Conservation (phyloP, 2,888 invertebrate genomes). For the Charanyca ferruginea region DNA sequence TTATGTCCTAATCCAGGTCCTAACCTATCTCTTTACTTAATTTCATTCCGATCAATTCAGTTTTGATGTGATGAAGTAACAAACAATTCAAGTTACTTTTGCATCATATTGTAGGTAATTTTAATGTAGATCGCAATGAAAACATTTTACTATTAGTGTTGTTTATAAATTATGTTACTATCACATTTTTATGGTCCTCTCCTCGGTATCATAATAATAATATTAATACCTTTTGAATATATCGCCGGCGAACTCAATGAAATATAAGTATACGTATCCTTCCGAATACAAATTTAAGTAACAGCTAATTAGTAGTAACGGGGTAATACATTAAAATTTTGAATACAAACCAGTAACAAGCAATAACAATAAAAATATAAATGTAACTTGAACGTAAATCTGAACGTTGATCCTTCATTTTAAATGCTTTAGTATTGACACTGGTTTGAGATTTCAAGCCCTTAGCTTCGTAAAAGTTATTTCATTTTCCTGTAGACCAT, state of each 20-base stretch:
- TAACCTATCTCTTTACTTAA: no score
- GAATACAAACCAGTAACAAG: slow-evolving; percentile 93
- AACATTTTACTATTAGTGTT: no score
- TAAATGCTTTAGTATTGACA: slow-evolving; percentile 24
- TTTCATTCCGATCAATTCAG: no score
- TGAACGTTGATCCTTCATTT: slow-evolving; percentile 79
- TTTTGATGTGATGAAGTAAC: no score
- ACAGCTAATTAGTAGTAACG: slow-evolving; percentile 2
- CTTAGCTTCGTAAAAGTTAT: slow-evolving; percentile 1
- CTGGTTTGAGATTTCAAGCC: no score
- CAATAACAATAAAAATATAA: slow-evolving; percentile 94
- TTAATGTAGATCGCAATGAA: no score
- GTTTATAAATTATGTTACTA: no score
- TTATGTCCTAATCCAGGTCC: no score
- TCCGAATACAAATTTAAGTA: not conserved
- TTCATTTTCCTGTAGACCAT: slow-evolving; percentile 9
- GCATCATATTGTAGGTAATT: no score
- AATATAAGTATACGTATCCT: not conserved
- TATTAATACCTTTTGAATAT: not conserved
- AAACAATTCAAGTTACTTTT: no score
- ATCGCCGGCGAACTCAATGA: not conserved
- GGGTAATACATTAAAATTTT: not conserved
- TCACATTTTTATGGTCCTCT: no score
- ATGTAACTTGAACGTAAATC: slow-evolving; percentile 92
- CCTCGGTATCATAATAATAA: no score